phyloP scores from a whole-genome alignment of 2,113 vertebrate genomes.

The Ifrita kowaldi region DNA sequence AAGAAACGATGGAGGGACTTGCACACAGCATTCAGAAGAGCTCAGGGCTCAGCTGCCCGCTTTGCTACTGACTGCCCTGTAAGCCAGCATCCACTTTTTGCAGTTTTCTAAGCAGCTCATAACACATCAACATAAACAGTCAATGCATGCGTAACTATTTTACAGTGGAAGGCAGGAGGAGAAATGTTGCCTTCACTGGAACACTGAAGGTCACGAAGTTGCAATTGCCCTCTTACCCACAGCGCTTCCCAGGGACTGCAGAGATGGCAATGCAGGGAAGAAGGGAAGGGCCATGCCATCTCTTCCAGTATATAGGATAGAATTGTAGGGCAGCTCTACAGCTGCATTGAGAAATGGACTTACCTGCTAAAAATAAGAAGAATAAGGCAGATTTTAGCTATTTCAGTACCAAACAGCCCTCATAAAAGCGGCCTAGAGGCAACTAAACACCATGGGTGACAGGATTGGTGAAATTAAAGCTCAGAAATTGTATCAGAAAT shows the following conservation, averaged over 20 bases:
- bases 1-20: background rate
- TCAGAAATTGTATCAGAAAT: background rate
- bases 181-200: background rate
- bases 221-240: background rate
- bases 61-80: background rate
- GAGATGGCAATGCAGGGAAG: no score
- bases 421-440: background rate
- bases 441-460: background rate
- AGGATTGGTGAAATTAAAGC: background rate
- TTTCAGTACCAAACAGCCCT: background rate
- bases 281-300: background rate
- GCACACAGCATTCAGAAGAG: background rate
- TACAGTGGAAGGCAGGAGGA: background rate
- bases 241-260: background rate
- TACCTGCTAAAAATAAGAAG: background rate
- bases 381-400: background rate
- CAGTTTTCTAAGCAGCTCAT: background rate
- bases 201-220: background rate
- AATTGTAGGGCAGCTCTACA: background rate
- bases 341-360: background rate
- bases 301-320: background rate
- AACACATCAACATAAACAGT: background rate
- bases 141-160: background rate
- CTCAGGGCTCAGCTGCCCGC: background rate
- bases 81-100: background rate